Percentiles rank a stretch among this genome's conserved stretches.
These are phyloP conservation scores for Pachypsylla venusta DNA, from an alignment of 1,140 invertebrate genomes.

Conservation along the genomic window DNA sequence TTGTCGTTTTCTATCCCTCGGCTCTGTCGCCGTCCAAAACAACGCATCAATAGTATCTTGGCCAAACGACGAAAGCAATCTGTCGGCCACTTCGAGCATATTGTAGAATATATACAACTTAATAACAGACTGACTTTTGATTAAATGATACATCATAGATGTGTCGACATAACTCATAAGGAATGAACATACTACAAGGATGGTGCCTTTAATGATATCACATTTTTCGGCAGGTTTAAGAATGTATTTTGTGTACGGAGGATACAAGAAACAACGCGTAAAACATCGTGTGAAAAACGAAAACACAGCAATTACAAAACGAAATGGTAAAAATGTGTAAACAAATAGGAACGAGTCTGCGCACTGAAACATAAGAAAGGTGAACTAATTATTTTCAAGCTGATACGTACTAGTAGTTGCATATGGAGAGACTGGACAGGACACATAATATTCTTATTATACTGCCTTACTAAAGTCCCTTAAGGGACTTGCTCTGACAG, in stretches of 20 bases:
- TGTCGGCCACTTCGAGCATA: slow-evolving; percentile 93
- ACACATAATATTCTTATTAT: no score
- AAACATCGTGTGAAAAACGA: slow-evolving; percentile 43
- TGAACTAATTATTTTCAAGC: no score
- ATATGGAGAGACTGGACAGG: no score
- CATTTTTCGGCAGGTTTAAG: slow-evolving; percentile 87
- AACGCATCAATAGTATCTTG: slow-evolving; percentile 96
- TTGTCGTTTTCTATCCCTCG: slow-evolving; percentile 58
- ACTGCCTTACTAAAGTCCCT: no score
- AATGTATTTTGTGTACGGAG: slow-evolving; percentile 27
- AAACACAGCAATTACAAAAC: slow-evolving; percentile 76
- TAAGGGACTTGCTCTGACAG: no score
- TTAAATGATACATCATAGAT: slow-evolving; percentile 96
- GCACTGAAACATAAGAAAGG: slow-evolving; percentile 49
- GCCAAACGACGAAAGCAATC: slow-evolving; percentile 91
- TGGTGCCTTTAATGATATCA: slow-evolving; percentile 84
- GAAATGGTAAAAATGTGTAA: slow-evolving; percentile 90
- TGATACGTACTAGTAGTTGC: no score
- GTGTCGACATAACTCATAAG: slow-evolving; percentile 87
- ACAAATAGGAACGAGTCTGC: slow-evolving; percentile 97
- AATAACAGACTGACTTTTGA: slow-evolving; percentile 96
- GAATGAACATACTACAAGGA: slow-evolving; percentile 69
- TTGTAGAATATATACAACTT: slow-evolving; percentile 99
- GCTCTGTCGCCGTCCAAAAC: slow-evolving; percentile 95
- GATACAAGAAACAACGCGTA: slow-evolving; percentile 17